Percentiles rank a stretch among this genome's conserved stretches.
phyloP scores from a whole-genome alignment of 2,113 vertebrate species.

The Nothobranchius kuhntae region DNA sequence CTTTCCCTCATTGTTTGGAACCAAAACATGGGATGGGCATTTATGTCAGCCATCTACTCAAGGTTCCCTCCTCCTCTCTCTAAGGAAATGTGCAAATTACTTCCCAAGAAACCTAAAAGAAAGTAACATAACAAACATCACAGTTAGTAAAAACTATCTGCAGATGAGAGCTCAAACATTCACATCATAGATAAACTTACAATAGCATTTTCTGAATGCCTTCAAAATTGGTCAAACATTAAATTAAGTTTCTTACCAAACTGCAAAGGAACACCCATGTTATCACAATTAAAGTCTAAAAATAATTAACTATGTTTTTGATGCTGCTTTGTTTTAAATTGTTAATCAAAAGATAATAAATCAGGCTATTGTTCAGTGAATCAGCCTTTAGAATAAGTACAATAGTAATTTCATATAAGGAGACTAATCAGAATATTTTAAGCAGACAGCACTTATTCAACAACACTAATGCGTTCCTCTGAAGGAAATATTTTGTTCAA shows the following conservation, averaged over 20 bases:
- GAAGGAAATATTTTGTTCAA: no score
- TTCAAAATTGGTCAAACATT: no score
- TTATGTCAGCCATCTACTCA: conserved; percentile 25
- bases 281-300: no score
- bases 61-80: conserved; percentile 5
- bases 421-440: no score
- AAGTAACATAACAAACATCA: no score
- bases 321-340: background rate
- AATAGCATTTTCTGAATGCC: no score
- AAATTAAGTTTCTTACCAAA: no score
- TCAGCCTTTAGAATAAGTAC: background rate
- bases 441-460: background rate
- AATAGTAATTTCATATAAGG: background rate
- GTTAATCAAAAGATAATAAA: background rate
- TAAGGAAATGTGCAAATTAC: conserved; percentile 4
- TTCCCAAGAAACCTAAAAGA: background rate
- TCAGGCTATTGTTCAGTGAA: background rate
- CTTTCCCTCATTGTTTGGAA: conserved; percentile 39
- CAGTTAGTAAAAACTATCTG: no score
- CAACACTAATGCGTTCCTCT: background rate
- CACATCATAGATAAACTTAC: no score
- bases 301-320: no score
- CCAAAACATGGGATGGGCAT: conserved; percentile 42
- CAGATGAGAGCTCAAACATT: no score
- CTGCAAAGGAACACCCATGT: no score